phyloP scores from a whole-genome alignment of 2,888 invertebrate genomes.

The Troilus luridus region DNA sequence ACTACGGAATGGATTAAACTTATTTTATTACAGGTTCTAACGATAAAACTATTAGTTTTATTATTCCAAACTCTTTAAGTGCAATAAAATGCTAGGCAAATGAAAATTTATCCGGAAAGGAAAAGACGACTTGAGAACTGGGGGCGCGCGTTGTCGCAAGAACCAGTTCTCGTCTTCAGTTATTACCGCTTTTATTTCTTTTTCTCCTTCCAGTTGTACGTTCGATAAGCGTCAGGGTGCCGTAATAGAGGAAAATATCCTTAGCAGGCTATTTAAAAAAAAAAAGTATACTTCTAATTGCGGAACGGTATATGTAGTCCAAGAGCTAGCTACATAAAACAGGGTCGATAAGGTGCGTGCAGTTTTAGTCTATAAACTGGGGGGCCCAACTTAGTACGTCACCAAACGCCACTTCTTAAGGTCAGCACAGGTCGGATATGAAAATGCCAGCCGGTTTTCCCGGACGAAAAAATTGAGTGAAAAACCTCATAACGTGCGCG shows the following conservation, averaged over 20 bases:
- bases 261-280: not conserved
- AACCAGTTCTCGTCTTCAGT: conserved; percentile 43
- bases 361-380: too few species aligned
- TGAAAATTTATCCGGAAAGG: not conserved
- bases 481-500: too few species aligned
- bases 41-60: not conserved
- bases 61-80: not conserved
- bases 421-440: too few species aligned
- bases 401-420: too few species aligned
- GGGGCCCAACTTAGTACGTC: too few species aligned
- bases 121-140: not conserved
- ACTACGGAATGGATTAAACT: not conserved
- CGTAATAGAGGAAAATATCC: not conserved
- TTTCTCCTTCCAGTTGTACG: conserved; percentile 27
- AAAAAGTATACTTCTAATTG: not conserved
- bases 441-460: too few species aligned
- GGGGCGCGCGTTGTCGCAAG: conserved; percentile 28
- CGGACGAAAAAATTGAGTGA: too few species aligned
- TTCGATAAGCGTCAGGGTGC: conserved; percentile 28
- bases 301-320: not conserved
- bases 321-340: too few species aligned
- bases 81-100: not conserved
- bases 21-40: not conserved
- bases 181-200: conserved; percentile 6
- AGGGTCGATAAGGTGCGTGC: too few species aligned